Evolutionary conservation across 2,888 invertebrate genomes (phyloP), one percentile per base, ranked within the genome.

Genomic region (Cephus spinipes): DNA sequence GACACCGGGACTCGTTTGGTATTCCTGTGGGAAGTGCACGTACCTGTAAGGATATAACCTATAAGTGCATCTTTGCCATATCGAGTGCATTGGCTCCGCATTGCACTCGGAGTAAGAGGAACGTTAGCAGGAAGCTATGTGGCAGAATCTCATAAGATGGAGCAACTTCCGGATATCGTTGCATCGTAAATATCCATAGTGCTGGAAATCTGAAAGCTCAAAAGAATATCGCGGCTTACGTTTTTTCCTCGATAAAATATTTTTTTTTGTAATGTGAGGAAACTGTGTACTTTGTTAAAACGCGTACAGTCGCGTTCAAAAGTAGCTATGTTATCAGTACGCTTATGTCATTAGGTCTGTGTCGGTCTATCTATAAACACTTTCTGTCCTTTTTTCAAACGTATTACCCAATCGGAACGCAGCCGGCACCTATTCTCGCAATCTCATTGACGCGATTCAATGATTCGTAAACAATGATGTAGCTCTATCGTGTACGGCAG

Each of bases 391-490:
- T 55, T 6, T 55, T 9, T 55, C 15, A 55, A 9, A 23, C 23
- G 55, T 23, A 9, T 23, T 55, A 23, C 9, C 15, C 55, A 55
- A 55, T 55, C 55, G 40, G 6, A 23, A 40, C 23, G 15, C 23
- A 2, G 23, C 23, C 23, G 9, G 9, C 23, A 55, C 6, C 23
- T 23, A 55, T 55, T 15, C 9, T 55, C 55, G 55, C 2, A 9
- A 23, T 55, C 23, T 23, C 55, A 55, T 55, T 55, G 55, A 23
- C 71, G 71, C 36, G 68, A 76, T 73, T 73, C 86, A 86, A 87
- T 87, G 89, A 87, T 87, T 88, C 85, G 87, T 85, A 86, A 89
- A 89, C 87, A 88, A 87, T 86, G 87, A 88, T 87, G 86, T 81
- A 79, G 84, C 83, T 85, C 83, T 83, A 84, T 87, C 83, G 83